Base-by-base conservation (phyloP, 2,888 invertebrate genomes). In the Blera fallax region DNA sequence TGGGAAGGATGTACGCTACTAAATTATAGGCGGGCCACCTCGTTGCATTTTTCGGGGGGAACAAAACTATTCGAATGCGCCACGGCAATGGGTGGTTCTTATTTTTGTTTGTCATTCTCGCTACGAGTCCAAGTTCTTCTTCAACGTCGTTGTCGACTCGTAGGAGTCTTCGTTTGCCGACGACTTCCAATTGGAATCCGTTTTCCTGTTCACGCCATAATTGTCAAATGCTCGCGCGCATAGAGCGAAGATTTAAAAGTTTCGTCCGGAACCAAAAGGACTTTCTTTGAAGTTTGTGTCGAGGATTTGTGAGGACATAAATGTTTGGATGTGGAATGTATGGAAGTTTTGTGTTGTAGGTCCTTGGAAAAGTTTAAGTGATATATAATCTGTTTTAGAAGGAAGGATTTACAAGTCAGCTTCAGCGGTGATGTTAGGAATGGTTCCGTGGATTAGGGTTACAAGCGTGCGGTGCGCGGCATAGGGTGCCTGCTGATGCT, bases 131-230 rank as follows among this genome's bases (percentile, higher is more conserved):
- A 79, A 69, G 81, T 82, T 64, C 16, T 24, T 56, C 40, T 70
- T 64, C 64, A 18, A 40, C 56, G n/a, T 40, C 21, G 52, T 50
- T 56, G 52, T 58, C 27, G 29, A 45, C 16, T 45, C 52, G 37
- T 45, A 8, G 52, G 56, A 40, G 58, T 50, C 43, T 27, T 70
- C 69, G 74, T 62, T 43, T 14, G 43, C 18, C 50, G 62, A 40
- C 69, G 58, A 60, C 83, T 79, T 80, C 67, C 69, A 80, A 76
- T 76, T 76, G 80, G 72, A 85, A 81, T 85, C 72, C 81, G 85
- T 85, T 85, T 85, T 85, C 81, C 85, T 85, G 85, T 85, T 85
- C 85, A 85, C 85, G 85, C 85, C 85, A 76, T 85, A 85, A 85
- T 85, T 85, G 85, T 85, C 80, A 85, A 85, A 85, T 85, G 65